phyloP scores from a whole-genome alignment of 2,113 vertebrate species.

The Cottus gobio region DNA sequence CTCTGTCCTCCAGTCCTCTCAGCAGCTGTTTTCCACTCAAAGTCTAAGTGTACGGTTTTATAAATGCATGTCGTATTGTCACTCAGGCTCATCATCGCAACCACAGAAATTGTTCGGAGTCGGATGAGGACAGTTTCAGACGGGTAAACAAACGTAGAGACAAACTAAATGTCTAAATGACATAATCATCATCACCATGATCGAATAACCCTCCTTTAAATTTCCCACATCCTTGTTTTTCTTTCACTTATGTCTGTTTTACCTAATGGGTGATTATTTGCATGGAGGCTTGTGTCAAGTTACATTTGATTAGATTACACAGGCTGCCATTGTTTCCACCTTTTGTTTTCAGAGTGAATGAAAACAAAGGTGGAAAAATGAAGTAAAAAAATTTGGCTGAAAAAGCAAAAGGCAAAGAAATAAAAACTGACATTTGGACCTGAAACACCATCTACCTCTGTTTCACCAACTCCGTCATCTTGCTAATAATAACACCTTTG shows the following conservation, averaged over 20 bases:
- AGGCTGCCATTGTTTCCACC: neutral
- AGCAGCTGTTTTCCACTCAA: neutral
- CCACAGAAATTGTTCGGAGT: conserved; percentile 87
- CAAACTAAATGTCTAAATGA: conserved; percentile 35
- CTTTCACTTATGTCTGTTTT: conserved; percentile 13
- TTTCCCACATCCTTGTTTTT: neutral
- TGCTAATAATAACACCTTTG: neutral
- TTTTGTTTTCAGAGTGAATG: neutral
- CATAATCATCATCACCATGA: conserved; percentile 22
- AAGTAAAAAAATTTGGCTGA: no score
- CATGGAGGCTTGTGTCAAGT: conserved; percentile 51
- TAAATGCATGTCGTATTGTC: conserved; percentile 69
- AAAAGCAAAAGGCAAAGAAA: conserved; percentile 1
- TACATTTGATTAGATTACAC: neutral
- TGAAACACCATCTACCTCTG: conserved; percentile 68
- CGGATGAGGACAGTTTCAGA: conserved; percentile 95
- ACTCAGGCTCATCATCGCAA: conserved; percentile 84
- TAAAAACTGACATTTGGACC: neutral
- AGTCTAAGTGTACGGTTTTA: conserved; percentile 18
- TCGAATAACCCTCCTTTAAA: conserved; percentile 16
- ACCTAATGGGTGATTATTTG: conserved; percentile 81
- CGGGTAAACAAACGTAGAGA: conserved; percentile 86
- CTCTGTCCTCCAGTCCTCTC: neutral
- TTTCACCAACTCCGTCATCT: conserved; percentile 5
- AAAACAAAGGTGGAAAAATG: no score